phyloP scores from a whole-genome alignment of 1,140 invertebrate species.

The Branchinecta lynchi region DNA sequence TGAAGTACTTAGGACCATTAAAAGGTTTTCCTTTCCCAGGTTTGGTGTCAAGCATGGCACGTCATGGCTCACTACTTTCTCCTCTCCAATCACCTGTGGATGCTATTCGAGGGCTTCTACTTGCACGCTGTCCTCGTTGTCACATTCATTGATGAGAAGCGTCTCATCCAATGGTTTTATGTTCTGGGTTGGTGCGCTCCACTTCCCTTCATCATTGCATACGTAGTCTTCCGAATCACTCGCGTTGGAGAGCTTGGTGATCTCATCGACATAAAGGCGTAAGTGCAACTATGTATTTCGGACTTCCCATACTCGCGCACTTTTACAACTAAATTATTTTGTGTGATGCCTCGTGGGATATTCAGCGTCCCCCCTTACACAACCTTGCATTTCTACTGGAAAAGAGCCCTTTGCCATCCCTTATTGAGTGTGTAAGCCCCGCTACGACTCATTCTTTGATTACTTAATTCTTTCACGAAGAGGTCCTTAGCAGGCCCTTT shows the following conservation, averaged over 20 bases:
- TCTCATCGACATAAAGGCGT: constrained; percentile 43
- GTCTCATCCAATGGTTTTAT: constrained; percentile 63
- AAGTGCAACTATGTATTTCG: constrained; percentile 29
- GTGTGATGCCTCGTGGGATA: background rate
- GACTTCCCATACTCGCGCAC: too few species aligned
- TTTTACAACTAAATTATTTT: too few species aligned
- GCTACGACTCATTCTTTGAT: too few species aligned
- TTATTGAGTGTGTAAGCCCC: too few species aligned
- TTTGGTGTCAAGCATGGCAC: constrained; percentile 34
- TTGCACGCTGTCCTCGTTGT: constrained; percentile 79
- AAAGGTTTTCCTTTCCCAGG: background rate
- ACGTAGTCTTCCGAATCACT: constrained; percentile 42
- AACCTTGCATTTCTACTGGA: constrained; percentile 4
- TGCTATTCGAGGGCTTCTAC: constrained; percentile 83
- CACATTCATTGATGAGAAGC: constrained; percentile 73
- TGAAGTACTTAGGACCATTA: too few species aligned
- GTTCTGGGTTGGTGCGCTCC: constrained; percentile 70
- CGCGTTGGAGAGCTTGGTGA: constrained; percentile 23
- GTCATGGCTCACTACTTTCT: constrained; percentile 73
- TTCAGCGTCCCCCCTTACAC: constrained; percentile 11
- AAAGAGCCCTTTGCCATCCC: background rate
- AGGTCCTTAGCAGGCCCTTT: too few species aligned
- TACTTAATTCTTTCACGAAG: too few species aligned
- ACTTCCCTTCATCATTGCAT: constrained; percentile 47
- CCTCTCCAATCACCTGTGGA: constrained; percentile 87